phyloP scores from a whole-genome alignment of 2,797 vertebrate species.

The Megalops cyprinoides region DNA sequence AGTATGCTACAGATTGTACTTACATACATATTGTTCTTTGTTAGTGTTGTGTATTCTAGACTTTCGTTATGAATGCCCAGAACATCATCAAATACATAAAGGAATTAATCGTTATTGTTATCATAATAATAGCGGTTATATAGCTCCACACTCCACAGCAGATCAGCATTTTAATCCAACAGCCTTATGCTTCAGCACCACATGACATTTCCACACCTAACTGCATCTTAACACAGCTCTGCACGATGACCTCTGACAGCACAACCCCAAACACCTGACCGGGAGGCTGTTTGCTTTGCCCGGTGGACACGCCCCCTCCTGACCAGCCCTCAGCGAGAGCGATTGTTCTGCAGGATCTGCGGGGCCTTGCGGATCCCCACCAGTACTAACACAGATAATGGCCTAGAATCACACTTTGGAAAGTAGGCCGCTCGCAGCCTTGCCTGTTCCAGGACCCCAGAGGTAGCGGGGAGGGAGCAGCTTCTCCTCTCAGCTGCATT shows the following conservation, averaged over 20 bases:
- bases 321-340: slow-evolving; percentile 47
- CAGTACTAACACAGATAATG: slow-evolving; percentile 85
- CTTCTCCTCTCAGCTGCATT: slow-evolving; percentile 54
- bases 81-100: too few relatives aligned
- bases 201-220: not conserved
- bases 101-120: too few relatives aligned
- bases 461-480: slow-evolving; percentile 52
- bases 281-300: not conserved
- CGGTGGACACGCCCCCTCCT: not conserved
- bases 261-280: slow-evolving; percentile 45
- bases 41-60: too few relatives aligned
- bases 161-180: too few relatives aligned
- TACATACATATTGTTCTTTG: too few relatives aligned
- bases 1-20: too few relatives aligned
- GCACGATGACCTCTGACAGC: not conserved
- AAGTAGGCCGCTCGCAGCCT: slow-evolving; percentile 71
- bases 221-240: too few relatives aligned
- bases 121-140: too few relatives aligned
- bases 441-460: slow-evolving; percentile 56
- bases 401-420: slow-evolving; percentile 80
- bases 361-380: slow-evolving; percentile 75
- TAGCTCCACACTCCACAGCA: too few relatives aligned
- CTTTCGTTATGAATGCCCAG: too few relatives aligned
- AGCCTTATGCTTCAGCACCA: not conserved
- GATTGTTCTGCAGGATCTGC: slow-evolving; percentile 76